These are phyloP conservation scores for Alosa alosa DNA, from an alignment of 2,113 vertebrate genomes.

Conservation along the genomic window DNA sequence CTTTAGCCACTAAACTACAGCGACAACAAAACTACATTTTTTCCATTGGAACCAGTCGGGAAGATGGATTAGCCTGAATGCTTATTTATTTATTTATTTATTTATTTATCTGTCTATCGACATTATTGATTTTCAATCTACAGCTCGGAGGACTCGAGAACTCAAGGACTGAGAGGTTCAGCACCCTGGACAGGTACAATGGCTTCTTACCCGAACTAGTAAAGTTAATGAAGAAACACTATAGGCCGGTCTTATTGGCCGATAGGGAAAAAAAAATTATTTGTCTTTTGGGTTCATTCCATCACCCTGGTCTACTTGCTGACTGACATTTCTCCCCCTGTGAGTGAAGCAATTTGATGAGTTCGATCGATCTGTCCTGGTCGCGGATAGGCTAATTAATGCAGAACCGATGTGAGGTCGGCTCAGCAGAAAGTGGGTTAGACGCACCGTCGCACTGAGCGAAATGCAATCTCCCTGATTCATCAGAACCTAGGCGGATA, in stretches of 20 bases:
- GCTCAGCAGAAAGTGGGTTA: slow-evolving; percentile 35
- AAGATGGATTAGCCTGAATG: not conserved
- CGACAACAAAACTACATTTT: not conserved
- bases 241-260: not conserved
- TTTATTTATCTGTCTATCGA: too few relatives aligned
- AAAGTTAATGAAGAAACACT: slow-evolving; percentile 1
- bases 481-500: not conserved
- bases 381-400: not conserved
- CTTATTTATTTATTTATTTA: not conserved
- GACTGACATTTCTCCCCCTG: not conserved
- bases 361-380: slow-evolving; percentile 27
- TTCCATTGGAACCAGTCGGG: not conserved
- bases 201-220: not conserved
- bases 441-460: not conserved
- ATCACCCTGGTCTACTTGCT: not conserved
- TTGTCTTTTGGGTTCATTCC: not conserved
- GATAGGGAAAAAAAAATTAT: not conserved
- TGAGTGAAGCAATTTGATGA: not conserved
- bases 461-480: not conserved
- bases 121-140: not conserved
- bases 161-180: slow-evolving; percentile 19
- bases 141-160: not conserved
- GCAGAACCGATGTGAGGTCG: slow-evolving; percentile 21
- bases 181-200: slow-evolving; percentile 27
- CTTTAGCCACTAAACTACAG: too few relatives aligned